These are phyloP conservation scores for Esox lucius DNA, from an alignment of 2,797 vertebrate genomes.

Conservation along the genomic window DNA sequence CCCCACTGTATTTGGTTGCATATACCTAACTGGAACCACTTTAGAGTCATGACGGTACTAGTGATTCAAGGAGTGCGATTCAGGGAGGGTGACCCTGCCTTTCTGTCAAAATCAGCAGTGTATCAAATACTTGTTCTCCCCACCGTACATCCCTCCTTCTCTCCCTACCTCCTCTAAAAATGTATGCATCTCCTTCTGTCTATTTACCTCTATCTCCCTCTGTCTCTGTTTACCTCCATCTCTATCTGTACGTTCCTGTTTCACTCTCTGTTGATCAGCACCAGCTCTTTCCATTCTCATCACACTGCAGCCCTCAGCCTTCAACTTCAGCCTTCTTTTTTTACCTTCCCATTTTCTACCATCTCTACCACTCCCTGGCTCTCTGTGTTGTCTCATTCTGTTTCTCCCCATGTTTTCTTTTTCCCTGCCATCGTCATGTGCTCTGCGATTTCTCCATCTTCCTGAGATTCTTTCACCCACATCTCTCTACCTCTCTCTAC, in stretches of 20 bases:
- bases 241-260: too few relatives aligned
- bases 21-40: too few relatives aligned
- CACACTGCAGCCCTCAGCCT: background rate
- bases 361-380: background rate
- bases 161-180: too few relatives aligned
- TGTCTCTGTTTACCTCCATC: background rate
- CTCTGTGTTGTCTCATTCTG: background rate
- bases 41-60: constrained; percentile 13
- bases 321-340: background rate
- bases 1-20: too few relatives aligned
- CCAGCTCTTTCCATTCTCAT: constrained; percentile 3
- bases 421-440: constrained; percentile 29
- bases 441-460: constrained; percentile 7
- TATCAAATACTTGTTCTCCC: too few relatives aligned
- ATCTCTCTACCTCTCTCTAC: background rate
- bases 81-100: constrained; percentile 51
- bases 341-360: too few relatives aligned
- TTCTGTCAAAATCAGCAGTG: constrained; percentile 55
- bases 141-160: too few relatives aligned
- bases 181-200: background rate
- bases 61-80: constrained; percentile 57
- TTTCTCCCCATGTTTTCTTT: background rate
- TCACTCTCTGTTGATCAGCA: background rate
- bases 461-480: background rate
- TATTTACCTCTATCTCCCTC: background rate